Base-by-base conservation (phyloP, 2,888 invertebrate genomes). In the Tetropium fuscum region DNA sequence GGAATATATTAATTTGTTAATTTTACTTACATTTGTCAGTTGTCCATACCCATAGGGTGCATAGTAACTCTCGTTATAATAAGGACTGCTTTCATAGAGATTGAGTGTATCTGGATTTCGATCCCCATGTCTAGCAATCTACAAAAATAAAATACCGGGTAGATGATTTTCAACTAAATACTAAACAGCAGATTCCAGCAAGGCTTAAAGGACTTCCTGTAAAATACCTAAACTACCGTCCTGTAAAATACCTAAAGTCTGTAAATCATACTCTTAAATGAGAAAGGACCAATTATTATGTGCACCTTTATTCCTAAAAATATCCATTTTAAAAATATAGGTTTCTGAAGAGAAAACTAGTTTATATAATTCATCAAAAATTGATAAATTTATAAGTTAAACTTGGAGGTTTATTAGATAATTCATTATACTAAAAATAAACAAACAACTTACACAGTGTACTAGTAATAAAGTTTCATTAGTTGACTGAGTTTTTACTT, bases 71-170 rank as follows among this genome's bases (percentile, higher is more conserved):
- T 87, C 84, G 73, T 89, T 85, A 32, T 76, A 82, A 66, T 88
- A 84, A 3, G 88, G 88, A 82, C 92, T 91, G 62, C 83, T 88
- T n/a, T 90, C 88, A 76, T 89, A 93, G 3, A 88, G 86, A 65
- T 86, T 85, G 41, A 40, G 60, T 25, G 58, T 53, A 34, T 87
- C 87, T 3, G 92, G 91, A 63, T 90, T 89, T 73, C 93, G 82
- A 69, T 91, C 88, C 13, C 93, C 93, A 84, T 93, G 93, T 45
- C 93, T 84, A 76, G 87, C 90, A 44, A 92, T 78, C 90, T 91
- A 76, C 55, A 82, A 81, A n/a, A 13, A n/a, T 7, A 20, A 11
- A 10, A 25, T 43, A 22, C 2, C 6, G 11, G 10, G 8, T 41
- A 6, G 4, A 25, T 3, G 1, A 25, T 1, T 11, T n/a, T n/a